Evolutionary conservation across 2,888 invertebrate genomes (phyloP).

Genomic region (Lydus trimaculatus): DNA sequence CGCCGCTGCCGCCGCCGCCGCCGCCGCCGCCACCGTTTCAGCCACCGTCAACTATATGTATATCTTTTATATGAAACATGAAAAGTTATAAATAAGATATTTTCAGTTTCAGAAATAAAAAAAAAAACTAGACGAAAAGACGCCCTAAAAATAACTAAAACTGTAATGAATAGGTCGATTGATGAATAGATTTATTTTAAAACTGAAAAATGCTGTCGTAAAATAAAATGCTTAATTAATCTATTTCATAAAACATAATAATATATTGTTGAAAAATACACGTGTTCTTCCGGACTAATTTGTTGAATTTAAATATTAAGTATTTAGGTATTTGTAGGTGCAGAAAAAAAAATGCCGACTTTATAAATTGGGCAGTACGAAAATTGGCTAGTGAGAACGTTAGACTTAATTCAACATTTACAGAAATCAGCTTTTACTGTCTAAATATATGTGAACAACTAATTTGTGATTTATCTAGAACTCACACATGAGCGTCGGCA

Average conservation of each 20-base stretch:
- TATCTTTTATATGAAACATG: not conserved
- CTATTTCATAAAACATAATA: not conserved
- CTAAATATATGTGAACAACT: not conserved
- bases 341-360: not conserved
- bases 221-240: not conserved
- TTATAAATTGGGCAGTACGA: not conserved
- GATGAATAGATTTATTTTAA: constrained; percentile 6
- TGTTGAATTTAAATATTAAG: not conserved
- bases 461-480: no score
- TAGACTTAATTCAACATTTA: not conserved
- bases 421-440: not conserved
- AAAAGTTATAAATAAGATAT: constrained; percentile 43
- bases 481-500: no score
- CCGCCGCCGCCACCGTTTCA: not conserved
- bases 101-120: constrained; percentile 17
- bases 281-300: not conserved
- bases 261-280: not conserved
- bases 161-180: constrained; percentile 20
- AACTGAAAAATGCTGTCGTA: not conserved
- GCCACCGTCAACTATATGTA: not conserved
- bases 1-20: constrained; percentile 22
- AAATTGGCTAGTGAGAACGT: not conserved
- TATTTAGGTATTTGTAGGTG: not conserved
- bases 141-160: constrained; percentile 25
- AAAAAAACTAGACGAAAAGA: constrained; percentile 28